Evolutionary conservation across 1,140 invertebrate genomes (phyloP).

Genomic region (Zaprionus lachaisei): DNA sequence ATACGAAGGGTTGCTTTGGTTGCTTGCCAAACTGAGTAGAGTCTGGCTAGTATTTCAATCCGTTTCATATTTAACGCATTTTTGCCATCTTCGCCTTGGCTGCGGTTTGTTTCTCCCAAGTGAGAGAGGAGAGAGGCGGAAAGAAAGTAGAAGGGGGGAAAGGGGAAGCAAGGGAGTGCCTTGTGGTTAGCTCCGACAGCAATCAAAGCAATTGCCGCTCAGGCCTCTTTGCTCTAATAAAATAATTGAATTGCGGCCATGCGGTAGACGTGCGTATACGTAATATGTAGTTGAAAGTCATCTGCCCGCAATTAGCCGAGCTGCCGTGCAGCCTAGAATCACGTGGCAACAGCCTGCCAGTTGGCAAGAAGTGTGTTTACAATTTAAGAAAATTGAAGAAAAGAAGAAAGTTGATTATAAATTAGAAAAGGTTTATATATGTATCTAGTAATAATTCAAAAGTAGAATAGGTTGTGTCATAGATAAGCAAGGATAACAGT

Average conservation of each 20-base stretch:
- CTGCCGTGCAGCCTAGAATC: background rate
- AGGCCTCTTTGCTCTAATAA: slow-evolving; percentile 68
- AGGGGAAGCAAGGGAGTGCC: slow-evolving; percentile 28
- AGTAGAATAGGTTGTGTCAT: too few species aligned
- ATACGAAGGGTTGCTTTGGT: background rate
- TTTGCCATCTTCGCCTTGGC: background rate
- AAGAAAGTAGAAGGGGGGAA: background rate
- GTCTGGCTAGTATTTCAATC: background rate
- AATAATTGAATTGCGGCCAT: slow-evolving; percentile 79
- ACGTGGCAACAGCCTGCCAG: background rate
- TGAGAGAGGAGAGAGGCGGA: background rate
- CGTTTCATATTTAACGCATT: slow-evolving; percentile 13
- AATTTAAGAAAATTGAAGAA: background rate
- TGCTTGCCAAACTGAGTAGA: too few species aligned
- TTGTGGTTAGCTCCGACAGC: slow-evolving; percentile 61
- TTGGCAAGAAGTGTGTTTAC: background rate
- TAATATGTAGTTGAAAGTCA: slow-evolving; percentile 67
- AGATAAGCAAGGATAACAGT: too few species aligned
- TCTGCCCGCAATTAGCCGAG: slow-evolving; percentile 67
- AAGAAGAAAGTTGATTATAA: too few species aligned
- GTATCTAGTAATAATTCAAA: too few species aligned
- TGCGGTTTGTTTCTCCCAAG: background rate
- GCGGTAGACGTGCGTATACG: slow-evolving; percentile 45
- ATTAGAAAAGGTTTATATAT: too few species aligned
- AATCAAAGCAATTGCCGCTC: slow-evolving; percentile 76